Evolutionary conservation across 2,797 vertebrate genomes (phyloP).

Genomic region (Lindbergichthys nudifrons): DNA sequence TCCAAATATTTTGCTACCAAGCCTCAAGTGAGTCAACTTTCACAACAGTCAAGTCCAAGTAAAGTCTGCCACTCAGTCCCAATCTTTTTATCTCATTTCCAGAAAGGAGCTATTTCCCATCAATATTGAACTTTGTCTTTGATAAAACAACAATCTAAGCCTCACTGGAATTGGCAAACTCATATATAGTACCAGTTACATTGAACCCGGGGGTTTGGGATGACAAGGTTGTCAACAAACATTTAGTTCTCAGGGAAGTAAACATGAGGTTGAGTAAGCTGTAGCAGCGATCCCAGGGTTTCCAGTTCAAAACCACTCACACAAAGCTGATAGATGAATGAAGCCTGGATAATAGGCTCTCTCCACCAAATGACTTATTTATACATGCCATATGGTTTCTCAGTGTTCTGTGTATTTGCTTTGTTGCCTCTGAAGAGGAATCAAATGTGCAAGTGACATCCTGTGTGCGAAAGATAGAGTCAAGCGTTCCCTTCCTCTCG

Average conservation of each 20-base stretch:
- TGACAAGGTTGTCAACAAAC: conserved; percentile 6
- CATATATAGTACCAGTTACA: too few relatives aligned
- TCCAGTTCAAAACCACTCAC: background rate
- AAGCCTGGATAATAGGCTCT: conserved; percentile 21
- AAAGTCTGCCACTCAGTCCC: background rate
- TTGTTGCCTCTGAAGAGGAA: conserved; percentile 44
- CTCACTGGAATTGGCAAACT: background rate
- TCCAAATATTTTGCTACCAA: too few relatives aligned
- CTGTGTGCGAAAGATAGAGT: conserved; percentile 50
- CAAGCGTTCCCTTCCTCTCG: conserved; percentile 49
- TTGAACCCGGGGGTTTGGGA: background rate
- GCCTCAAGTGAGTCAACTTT: too few relatives aligned
- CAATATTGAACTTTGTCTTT: background rate
- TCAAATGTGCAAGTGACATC: conserved; percentile 50
- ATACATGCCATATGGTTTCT: conserved; percentile 49
- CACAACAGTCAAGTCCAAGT: too few relatives aligned
- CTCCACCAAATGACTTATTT: conserved; percentile 48
- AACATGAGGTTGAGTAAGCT: conserved; percentile 8
- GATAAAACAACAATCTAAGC: background rate
- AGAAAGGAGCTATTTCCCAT: background rate
- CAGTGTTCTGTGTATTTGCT: conserved; percentile 30
- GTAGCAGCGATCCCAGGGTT: conserved; percentile 5
- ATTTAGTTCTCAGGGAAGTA: background rate
- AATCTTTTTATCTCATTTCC: background rate
- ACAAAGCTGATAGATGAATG: conserved; percentile 17